phyloP scores from a whole-genome alignment of 2,113 vertebrate species.

The Podarcis muralis region DNA sequence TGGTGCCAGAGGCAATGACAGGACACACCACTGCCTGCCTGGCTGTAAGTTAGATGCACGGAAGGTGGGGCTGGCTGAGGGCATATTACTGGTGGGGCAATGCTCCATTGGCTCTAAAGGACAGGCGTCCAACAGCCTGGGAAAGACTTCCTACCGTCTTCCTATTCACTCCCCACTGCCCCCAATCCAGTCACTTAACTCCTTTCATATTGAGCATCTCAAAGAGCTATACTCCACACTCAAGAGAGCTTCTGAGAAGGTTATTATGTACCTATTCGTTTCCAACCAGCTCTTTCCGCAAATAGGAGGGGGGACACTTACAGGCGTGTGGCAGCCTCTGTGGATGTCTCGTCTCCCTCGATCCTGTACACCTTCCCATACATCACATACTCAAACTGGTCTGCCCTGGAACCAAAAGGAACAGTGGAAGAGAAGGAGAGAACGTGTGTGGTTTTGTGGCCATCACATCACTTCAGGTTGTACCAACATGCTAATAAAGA shows the following conservation, averaged over 20 bases:
- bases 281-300: not conserved
- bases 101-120: no score
- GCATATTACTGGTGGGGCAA: no score
- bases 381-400: constrained; percentile 99
- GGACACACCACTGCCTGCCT: not conserved
- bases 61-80: no score
- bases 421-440: fast-evolving
- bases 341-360: constrained; percentile 96
- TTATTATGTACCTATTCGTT: not conserved
- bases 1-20: not conserved
- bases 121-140: no score
- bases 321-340: constrained; percentile 97
- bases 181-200: not conserved
- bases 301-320: constrained; percentile 75
- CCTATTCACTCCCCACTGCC: not conserved
- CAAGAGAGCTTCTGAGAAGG: not conserved
- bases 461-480: no score
- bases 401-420: constrained; percentile 78
- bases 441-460: not conserved
- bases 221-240: not conserved
- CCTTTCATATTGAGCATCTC: not conserved
- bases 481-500: not conserved
- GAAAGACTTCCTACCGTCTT: not conserved
- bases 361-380: constrained; percentile 98
- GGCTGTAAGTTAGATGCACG: not conserved